Evolutionary conservation across 2,888 invertebrate species (phyloP), one percentile per base, ranked within the genome.

Genomic region (Acrocyrtus sp.): DNA sequence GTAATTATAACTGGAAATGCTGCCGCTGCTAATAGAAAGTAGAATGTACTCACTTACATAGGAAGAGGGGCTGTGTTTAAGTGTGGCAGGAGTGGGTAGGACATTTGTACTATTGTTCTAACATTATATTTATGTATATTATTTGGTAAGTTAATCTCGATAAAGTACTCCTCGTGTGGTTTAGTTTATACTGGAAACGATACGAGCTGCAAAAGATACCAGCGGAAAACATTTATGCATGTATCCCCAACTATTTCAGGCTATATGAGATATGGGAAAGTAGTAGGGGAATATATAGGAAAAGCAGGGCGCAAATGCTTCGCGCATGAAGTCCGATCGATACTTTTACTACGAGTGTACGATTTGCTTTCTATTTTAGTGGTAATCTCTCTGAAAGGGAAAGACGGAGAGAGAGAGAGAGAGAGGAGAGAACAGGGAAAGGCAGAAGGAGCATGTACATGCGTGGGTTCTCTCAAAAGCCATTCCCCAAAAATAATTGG

Each of bases 281-380:
- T 53, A 50, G 50, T 50, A 22, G 50, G 45, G n/a, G 39, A 26
- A 47, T 47, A 47, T 17, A 21, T 21, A 47, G 19, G 27, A 10
- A 26, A 29, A 22, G 8, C 22, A 54, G 56, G 66, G 72, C 72
- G 72, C 72, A 72, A 72, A 66, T 54, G 48, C 45, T 66, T 66
- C 72, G 72, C 72, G 72, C 72, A 72, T 53, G 51, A 60, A 8
- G 39, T 19, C 26, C 66, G 72, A 72, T 72, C 72, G 61, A 72
- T 72, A 72, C 45, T 72, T 72, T 72, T 72, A 72, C 72, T 72
- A 72, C 72, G 62, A 62, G 45, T 53, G 66, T 24, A 51, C 58
- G 57, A 48, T 45, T 57, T 69, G 47, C 51, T 61, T 10, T 34
- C 48, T 54, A n/a, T 61, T n/a, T 61, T 12, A 24, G 50, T 58